Evolutionary conservation across 2,888 invertebrate genomes (phyloP).

Genomic region (Metallyticus violacea): DNA sequence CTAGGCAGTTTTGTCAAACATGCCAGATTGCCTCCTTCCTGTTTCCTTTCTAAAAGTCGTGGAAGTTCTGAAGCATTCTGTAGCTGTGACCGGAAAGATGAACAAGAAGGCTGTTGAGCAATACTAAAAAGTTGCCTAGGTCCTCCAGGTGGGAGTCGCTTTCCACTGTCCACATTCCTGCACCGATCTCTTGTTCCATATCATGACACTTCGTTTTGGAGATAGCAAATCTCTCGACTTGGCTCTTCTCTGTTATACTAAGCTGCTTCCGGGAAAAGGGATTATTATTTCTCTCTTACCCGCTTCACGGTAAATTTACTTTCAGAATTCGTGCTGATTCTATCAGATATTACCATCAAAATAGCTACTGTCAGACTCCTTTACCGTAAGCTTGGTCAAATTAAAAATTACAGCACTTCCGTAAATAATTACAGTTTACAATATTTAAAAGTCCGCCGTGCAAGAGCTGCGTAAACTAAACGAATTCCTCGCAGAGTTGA

Average conservation of each 20-base stretch:
- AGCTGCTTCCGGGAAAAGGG: not conserved
- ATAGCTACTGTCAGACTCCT: no score
- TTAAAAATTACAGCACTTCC: no score
- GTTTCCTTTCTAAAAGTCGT: not conserved
- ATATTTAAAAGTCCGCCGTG: no score
- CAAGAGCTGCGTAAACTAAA: no score
- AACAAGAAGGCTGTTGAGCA: not conserved
- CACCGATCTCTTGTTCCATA: not conserved
- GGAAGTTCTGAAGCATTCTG: not conserved
- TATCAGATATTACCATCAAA: no score
- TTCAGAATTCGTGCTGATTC: no score
- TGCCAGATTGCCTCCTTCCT: not conserved
- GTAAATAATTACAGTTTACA: no score
- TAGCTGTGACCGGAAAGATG: not conserved
- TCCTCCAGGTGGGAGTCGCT: not conserved
- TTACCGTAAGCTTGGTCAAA: no score
- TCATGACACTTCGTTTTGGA: not conserved
- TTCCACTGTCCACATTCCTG: not conserved
- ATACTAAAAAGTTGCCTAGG: not conserved
- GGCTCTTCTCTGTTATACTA: not conserved
- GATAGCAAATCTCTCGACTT: not conserved
- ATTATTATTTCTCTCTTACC: no score
- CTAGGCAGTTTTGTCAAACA: no score
- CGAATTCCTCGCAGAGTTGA: no score
- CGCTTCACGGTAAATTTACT: no score